Percentiles rank a stretch among this genome's conserved stretches.
Evolutionary conservation across 2,797 vertebrate species (phyloP).

Genomic region (Pipistrellus kuhlii): DNA sequence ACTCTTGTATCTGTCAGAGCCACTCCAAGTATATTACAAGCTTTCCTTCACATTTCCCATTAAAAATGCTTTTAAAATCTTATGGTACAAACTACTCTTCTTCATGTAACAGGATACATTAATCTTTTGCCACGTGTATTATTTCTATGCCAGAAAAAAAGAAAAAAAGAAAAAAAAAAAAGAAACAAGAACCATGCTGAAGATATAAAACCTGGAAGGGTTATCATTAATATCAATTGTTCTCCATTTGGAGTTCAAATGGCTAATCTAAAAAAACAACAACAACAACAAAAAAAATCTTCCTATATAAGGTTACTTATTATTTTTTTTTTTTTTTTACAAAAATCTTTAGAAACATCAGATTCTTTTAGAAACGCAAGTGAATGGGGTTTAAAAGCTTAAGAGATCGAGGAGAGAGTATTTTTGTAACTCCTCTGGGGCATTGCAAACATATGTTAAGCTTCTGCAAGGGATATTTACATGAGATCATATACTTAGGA

Average conservation of each 20-base stretch:
- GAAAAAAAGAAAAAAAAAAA: conserved; percentile 24
- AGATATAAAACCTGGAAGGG: conserved; percentile 58
- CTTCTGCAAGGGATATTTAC: conserved; percentile 56
- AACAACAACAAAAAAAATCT: neutral
- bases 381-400: conserved; percentile 40
- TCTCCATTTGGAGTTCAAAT: conserved; percentile 66
- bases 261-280: conserved; percentile 62
- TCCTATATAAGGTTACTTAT: neutral
- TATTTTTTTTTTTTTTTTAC: neutral
- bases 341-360: conserved; percentile 57
- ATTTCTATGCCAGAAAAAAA: conserved; percentile 57
- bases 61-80: conserved; percentile 19
- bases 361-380: conserved; percentile 50
- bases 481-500: conserved; percentile 68
- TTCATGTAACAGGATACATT: neutral
- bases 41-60: neutral
- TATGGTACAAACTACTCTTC: neutral
- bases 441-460: conserved; percentile 27
- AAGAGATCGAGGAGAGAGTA: neutral
- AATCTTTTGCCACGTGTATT: conserved; percentile 22
- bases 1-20: neutral
- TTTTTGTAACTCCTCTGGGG: conserved; percentile 34
- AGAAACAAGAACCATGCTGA: conserved; percentile 67
- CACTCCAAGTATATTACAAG: neutral
- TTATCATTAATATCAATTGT: conserved; percentile 52